Evolutionary conservation across 2,888 invertebrate species (phyloP).

Genomic region (Pogonocherus hispidulus): DNA sequence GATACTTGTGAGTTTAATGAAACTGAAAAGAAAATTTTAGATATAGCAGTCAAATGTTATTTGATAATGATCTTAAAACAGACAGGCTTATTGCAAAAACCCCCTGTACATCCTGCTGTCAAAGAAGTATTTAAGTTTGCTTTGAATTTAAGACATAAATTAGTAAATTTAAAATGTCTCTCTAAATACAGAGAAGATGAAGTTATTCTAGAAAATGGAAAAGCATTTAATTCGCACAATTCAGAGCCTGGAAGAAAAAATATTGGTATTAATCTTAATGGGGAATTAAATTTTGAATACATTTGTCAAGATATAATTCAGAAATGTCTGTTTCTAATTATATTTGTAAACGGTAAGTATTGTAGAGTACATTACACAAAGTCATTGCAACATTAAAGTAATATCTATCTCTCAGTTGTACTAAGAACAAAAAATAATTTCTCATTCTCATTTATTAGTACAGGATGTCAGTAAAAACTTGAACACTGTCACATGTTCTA

Average conservation of each 20-base stretch:
- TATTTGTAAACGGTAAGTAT: slow-evolving; percentile 68
- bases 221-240: slow-evolving; percentile 42
- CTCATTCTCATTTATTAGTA: too few species aligned
- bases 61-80: slow-evolving; percentile 71
- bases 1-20: slow-evolving; percentile 72
- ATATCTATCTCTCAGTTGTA: too few species aligned
- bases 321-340: slow-evolving; percentile 70
- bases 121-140: slow-evolving; percentile 64
- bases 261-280: slow-evolving; percentile 33
- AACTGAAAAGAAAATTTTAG: slow-evolving; percentile 67
- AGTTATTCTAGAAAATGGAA: slow-evolving; percentile 42
- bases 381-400: too few species aligned
- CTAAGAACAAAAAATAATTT: too few species aligned
- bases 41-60: slow-evolving; percentile 69
- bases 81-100: slow-evolving; percentile 68
- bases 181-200: slow-evolving; percentile 50
- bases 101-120: slow-evolving; percentile 55
- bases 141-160: slow-evolving; percentile 58
- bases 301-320: slow-evolving; percentile 69
- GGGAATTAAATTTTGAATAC: slow-evolving; percentile 54
- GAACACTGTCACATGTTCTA: too few species aligned
- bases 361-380: too few species aligned
- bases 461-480: too few species aligned
- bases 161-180: slow-evolving; percentile 57
- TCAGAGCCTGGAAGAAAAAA: slow-evolving; percentile 38